phyloP scores from a whole-genome alignment of 2,888 invertebrate genomes.

The Patella caerulea region DNA sequence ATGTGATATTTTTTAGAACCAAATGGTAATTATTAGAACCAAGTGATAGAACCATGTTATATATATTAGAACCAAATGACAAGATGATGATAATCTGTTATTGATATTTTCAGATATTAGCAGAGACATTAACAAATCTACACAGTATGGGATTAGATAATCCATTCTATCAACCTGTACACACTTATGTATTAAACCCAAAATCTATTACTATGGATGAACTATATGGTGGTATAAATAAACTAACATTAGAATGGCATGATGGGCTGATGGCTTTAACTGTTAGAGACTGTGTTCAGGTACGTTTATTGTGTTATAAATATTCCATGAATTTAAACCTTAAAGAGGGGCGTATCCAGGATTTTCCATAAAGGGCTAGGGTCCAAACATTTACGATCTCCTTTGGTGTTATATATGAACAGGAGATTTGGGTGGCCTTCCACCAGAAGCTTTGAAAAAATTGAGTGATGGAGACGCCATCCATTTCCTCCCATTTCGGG shows the following conservation, averaged over 20 bases:
- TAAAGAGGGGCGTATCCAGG: no score
- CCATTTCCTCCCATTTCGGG: no score
- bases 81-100: background rate
- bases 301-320: constrained; percentile 51
- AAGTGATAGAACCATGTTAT: no score
- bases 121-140: constrained; percentile 80
- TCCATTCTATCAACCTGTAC: constrained; percentile 81
- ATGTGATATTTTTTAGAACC: no score
- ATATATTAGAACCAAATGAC: background rate
- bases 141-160: constrained; percentile 72
- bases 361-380: no score
- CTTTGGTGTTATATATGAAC: no score
- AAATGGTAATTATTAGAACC: no score
- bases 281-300: constrained; percentile 77
- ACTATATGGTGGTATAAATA: constrained; percentile 88
- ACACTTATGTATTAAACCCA: constrained; percentile 87
- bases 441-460: no score
- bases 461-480: no score
- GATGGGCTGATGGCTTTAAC: constrained; percentile 87
- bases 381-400: no score
- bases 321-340: no score
- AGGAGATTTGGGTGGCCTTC: no score
- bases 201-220: constrained; percentile 91
- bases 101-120: constrained; percentile 77
- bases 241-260: constrained; percentile 89